Percentiles rank a stretch among this genome's conserved stretches.
Conservation (phyloP, 1,140 invertebrate genomes). For the Pseudomyrmex pallidus region DNA sequence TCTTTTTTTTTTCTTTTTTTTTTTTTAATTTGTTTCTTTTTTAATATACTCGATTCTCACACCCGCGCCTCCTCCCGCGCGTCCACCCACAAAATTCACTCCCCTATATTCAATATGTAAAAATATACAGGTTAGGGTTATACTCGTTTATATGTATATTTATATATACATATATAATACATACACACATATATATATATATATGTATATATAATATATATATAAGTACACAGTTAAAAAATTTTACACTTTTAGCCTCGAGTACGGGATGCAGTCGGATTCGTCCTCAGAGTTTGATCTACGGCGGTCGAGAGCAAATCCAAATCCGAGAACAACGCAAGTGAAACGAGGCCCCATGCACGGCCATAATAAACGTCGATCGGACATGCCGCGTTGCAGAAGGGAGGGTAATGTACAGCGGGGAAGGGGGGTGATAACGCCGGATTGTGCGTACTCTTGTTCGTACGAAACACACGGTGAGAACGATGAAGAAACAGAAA, state of each 20-base stretch:
- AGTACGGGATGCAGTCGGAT: constrained; percentile 74
- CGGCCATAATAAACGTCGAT: constrained; percentile 53
- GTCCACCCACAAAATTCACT: constrained; percentile 67
- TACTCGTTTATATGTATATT: constrained; percentile 66
- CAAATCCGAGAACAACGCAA: constrained; percentile 66
- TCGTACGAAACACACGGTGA: not conserved
- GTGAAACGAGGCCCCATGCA: constrained; percentile 60
- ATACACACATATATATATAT: too few relatives aligned
- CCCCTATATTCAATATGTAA: constrained; percentile 81
- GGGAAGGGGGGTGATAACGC: not conserved
- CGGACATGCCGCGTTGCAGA: constrained; percentile 55
- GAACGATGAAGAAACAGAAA: not conserved
- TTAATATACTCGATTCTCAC: constrained; percentile 67
- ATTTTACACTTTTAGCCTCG: constrained; percentile 75
- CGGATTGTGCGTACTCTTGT: not conserved
- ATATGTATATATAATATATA: too few relatives aligned
- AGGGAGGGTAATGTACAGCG: not conserved
- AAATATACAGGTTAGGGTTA: constrained; percentile 83
- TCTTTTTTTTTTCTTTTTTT: constrained; percentile 16
- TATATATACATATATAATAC: too few relatives aligned
- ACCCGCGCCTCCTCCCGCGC: constrained; percentile 60
- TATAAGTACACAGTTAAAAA: constrained; percentile 80
- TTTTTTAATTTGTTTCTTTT: constrained; percentile 8
- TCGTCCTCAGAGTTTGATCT: constrained; percentile 62
- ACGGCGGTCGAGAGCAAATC: constrained; percentile 66